Evolutionary conservation across 2,888 invertebrate genomes (phyloP), one percentile per base, ranked within the genome.

Genomic region (Microctonus hyperodae): DNA sequence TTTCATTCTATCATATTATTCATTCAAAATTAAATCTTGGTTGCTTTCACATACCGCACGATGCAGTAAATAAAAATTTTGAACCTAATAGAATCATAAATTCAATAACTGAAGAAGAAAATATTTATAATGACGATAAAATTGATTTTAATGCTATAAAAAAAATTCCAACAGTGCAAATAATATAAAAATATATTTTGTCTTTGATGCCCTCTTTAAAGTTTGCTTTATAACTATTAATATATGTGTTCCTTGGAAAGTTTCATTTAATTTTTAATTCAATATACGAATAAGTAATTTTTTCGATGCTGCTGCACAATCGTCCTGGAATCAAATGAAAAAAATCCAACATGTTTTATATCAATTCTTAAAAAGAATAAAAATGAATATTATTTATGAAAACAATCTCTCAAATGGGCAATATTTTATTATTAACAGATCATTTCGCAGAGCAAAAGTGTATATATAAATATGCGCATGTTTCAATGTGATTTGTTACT

Each of bases 201-300:
- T 37, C n/a, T 6, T 23, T 25, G n/a, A n/a, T n/a, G n/a, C n/a
- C n/a, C n/a, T n/a, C n/a, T n/a, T n/a, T n/a, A n/a, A n/a, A n/a
- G n/a, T n/a, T n/a, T n/a, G n/a, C n/a, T n/a, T n/a, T n/a, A n/a
- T 64, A 44, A 63, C 58, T 67, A 57, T 67, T 25, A 13, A 28
- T 50, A 16, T 55, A 37, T 35, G 44, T 51, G 9, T 28, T 11
- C 59, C 68, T 68, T 70, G 64, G 65, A 70, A 67, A 65, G 65
- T 56, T 6, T 6, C 16, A 23, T 64, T 22, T 57, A 57, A 28
- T 51, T 20, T 61, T 50, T 33, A 83, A 75, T 83, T 80, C 74
- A 83, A 77, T 78, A 83, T 77, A 65, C 79, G 81, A 63, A 83
- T 83, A 69, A 83, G 77, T 71, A 82, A 78, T 67, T 75, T 79